Evolutionary conservation across 2,797 vertebrate genomes (phyloP).

Genomic region (Amblyraja radiata): DNA sequence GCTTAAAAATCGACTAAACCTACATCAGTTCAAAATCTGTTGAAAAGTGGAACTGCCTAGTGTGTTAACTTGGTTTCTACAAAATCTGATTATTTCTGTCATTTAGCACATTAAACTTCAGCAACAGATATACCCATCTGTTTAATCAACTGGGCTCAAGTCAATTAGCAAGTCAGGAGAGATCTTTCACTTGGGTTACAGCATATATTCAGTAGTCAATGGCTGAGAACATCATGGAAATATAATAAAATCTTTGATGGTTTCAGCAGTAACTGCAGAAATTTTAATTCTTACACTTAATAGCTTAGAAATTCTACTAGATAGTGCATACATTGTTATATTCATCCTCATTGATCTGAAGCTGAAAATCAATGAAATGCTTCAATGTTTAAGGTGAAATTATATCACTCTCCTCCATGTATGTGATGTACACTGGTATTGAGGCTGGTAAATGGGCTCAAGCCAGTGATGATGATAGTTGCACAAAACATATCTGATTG

Average conservation of each 20-base stretch:
- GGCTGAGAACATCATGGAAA: neutral
- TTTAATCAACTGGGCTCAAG: neutral
- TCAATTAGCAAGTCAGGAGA: neutral
- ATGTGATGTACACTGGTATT: too few species aligned
- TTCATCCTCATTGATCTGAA: too few species aligned
- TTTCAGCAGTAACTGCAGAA: neutral
- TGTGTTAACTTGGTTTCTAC: neutral
- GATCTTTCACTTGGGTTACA: neutral
- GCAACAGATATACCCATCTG: neutral
- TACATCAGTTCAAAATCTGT: neutral
- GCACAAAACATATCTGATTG: too few species aligned
- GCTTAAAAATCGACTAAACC: neutral
- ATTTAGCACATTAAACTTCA: neutral
- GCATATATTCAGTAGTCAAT: neutral
- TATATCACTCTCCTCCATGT: too few species aligned
- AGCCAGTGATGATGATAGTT: too few species aligned
- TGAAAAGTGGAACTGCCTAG: neutral
- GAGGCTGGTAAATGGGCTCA: too few species aligned
- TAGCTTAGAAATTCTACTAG: too few species aligned
- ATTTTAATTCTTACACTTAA: neutral
- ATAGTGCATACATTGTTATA: too few species aligned
- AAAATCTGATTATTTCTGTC: neutral
- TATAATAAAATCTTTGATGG: neutral
- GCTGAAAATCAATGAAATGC: too few species aligned
- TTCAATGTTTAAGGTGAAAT: too few species aligned